phyloP scores from a whole-genome alignment of 2,113 vertebrate genomes.

The Colius striatus region DNA sequence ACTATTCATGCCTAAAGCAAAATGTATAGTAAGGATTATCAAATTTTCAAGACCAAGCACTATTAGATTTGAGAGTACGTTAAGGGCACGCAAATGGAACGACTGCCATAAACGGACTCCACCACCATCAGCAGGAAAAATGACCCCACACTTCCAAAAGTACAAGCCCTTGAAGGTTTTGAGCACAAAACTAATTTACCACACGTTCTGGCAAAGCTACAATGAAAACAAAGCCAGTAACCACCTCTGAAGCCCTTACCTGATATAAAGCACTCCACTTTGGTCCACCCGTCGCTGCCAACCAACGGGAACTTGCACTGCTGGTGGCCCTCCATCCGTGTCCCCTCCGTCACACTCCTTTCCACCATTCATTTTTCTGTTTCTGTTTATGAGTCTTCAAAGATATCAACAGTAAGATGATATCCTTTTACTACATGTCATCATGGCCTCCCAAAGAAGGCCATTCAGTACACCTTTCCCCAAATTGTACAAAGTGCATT shows the following conservation, averaged over 20 bases:
- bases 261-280: slow-evolving; percentile 90
- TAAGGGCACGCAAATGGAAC: background rate
- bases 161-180: accelerated
- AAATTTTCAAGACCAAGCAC: background rate
- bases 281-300: slow-evolving; percentile 93
- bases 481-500: slow-evolving; percentile 79
- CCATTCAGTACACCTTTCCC: slow-evolving; percentile 77
- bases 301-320: slow-evolving; percentile 96
- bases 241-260: slow-evolving; percentile 75
- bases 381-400: slow-evolving; percentile 86
- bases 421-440: slow-evolving; percentile 84
- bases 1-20: background rate
- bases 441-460: slow-evolving; percentile 84
- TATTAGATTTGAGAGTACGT: background rate
- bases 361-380: slow-evolving; percentile 98
- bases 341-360: slow-evolving; percentile 93
- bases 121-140: background rate
- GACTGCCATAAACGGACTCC: background rate
- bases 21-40: background rate
- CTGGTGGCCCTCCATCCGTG: slow-evolving; percentile 84
- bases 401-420: slow-evolving; percentile 92
- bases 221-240: accelerated
- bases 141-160: accelerated
- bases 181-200: background rate
- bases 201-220: accelerated